phyloP scores from a whole-genome alignment of 2,113 vertebrate species.

The Rhinopithecus roxellana region DNA sequence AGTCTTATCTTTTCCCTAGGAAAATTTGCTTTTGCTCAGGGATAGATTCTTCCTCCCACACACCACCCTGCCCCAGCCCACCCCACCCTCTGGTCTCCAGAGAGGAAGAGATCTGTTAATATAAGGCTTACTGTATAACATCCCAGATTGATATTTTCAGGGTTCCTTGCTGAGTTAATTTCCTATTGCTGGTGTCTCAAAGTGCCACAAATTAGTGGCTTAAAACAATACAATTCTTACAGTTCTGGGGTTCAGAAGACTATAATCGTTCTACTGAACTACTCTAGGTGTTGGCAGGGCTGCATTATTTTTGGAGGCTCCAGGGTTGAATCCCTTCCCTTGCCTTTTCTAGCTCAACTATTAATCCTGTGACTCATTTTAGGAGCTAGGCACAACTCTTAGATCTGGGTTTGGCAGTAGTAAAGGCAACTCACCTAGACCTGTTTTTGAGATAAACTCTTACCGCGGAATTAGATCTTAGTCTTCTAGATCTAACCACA shows the following conservation, averaged over 20 bases:
- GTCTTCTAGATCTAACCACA: constrained; percentile 9
- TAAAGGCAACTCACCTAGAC: not conserved
- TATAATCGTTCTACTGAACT: not conserved
- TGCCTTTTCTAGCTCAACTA: not conserved
- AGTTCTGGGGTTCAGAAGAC: not conserved
- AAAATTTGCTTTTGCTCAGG: not conserved
- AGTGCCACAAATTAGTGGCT: not conserved
- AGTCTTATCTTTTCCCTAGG: not conserved
- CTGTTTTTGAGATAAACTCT: not conserved
- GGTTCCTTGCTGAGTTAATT: not conserved
- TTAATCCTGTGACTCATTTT: not conserved
- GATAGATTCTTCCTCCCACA: not conserved
- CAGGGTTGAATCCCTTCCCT: not conserved
- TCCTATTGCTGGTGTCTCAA: not conserved
- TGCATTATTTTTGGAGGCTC: not conserved
- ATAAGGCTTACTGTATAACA: not conserved
- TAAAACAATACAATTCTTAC: not conserved
- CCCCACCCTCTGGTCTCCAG: not conserved
- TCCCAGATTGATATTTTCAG: not conserved
- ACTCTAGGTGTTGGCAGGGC: not conserved
- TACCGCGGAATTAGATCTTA: not conserved
- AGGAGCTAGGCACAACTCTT: not conserved
- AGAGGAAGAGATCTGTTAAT: not conserved
- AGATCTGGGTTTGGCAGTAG: not conserved
- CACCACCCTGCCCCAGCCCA: too few relatives aligned